phyloP scores from a whole-genome alignment of 2,113 vertebrate genomes.

The Leptosomus discolor region DNA sequence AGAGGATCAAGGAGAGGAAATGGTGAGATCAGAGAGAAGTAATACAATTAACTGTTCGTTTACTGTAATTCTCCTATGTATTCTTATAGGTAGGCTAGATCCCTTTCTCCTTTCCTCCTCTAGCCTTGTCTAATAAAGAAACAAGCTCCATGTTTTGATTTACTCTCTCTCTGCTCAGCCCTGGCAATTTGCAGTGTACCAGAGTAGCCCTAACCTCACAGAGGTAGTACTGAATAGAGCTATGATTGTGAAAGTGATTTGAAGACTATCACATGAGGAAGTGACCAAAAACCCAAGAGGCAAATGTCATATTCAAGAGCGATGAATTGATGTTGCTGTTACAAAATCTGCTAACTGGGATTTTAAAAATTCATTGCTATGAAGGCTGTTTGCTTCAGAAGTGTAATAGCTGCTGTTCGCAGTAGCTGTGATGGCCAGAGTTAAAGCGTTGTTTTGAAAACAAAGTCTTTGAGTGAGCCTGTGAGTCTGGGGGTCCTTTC shows the following conservation, averaged over 20 bases:
- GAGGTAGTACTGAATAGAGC: neutral
- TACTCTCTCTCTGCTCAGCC: neutral
- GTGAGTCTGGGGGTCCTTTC: neutral
- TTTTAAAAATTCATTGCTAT: neutral
- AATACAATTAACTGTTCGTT: neutral
- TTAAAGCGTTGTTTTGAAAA: neutral
- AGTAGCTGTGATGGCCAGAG: neutral
- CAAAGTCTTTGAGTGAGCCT: neutral
- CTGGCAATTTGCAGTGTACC: neutral
- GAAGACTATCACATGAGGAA: neutral
- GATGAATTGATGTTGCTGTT: neutral
- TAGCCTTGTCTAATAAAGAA: neutral
- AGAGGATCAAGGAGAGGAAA: neutral
- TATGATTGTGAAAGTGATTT: neutral
- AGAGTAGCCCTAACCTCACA: neutral
- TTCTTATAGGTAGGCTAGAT: neutral
- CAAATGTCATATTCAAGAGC: neutral
- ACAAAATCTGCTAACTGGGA: neutral
- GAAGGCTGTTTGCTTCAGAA: neutral
- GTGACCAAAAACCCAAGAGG: neutral
- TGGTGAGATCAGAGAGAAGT: neutral
- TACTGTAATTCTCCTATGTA: neutral
- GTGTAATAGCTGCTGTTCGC: neutral
- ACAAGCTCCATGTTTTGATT: neutral
- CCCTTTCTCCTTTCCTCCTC: neutral